phyloP scores from a whole-genome alignment of 2,888 invertebrate genomes.

The Mechanitis mazaeus region DNA sequence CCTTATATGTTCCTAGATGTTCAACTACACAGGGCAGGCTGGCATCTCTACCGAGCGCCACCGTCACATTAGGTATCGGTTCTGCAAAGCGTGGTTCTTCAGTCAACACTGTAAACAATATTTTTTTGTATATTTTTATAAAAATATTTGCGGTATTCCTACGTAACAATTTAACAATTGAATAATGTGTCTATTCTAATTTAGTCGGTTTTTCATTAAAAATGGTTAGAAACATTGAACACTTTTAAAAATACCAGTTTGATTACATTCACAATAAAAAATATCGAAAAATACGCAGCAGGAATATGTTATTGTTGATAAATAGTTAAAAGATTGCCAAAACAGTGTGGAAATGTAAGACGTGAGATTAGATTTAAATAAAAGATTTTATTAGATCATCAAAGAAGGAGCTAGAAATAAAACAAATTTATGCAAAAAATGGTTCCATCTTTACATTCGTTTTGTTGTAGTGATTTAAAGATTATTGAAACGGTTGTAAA shows the following conservation, averaged over 20 bases:
- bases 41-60: conserved; percentile 92
- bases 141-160: too few relatives aligned
- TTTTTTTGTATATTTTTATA: too few relatives aligned
- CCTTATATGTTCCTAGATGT: conserved; percentile 92
- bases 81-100: conserved; percentile 92
- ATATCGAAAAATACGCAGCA: too few relatives aligned
- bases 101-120: conserved; percentile 82
- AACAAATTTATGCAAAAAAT: background rate
- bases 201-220: too few relatives aligned
- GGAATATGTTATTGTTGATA: background rate
- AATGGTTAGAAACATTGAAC: too few relatives aligned
- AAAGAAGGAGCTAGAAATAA: background rate
- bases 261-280: too few relatives aligned
- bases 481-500: background rate
- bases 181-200: too few relatives aligned
- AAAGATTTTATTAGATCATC: conserved; percentile 3
- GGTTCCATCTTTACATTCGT: background rate
- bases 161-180: too few relatives aligned
- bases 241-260: too few relatives aligned
- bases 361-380: background rate
- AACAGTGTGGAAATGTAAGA: background rate
- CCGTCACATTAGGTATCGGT: conserved; percentile 94
- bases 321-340: background rate
- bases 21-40: conserved; percentile 93
- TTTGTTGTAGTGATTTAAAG: background rate